Percentiles rank a stretch among this genome's conserved stretches.
These are phyloP conservation scores for Sphaerophoria taeniata DNA, from an alignment of 2,888 invertebrate species.

Conservation along the genomic window DNA sequence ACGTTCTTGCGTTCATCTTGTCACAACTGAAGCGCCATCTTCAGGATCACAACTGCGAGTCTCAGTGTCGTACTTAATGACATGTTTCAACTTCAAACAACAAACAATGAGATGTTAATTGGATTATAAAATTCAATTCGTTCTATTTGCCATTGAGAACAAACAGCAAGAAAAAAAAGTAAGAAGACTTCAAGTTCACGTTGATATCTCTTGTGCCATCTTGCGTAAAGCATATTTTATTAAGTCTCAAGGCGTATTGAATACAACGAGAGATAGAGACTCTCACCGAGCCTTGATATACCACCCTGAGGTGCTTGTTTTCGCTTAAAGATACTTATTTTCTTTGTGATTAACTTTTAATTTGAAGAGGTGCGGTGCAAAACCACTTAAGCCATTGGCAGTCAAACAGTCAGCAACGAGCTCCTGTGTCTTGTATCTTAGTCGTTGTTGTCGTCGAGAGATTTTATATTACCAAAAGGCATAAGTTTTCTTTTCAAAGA, in stretches of 20 bases:
- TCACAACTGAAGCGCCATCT: slow-evolving; percentile 17
- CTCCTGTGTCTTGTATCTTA: not conserved
- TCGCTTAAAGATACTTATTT: slow-evolving; percentile 65
- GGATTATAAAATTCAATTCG: slow-evolving; percentile 73
- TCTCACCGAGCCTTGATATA: not conserved
- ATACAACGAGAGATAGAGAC: not conserved
- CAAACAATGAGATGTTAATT: slow-evolving; percentile 73
- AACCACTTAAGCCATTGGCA: slow-evolving; percentile 68
- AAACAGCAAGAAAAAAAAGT: slow-evolving; percentile 3
- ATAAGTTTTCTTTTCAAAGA: slow-evolving; percentile 11
- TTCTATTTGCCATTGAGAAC: slow-evolving; percentile 40
- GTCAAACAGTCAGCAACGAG: slow-evolving; percentile 43
- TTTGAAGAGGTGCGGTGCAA: slow-evolving; percentile 58
- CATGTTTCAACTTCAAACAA: slow-evolving; percentile 66
- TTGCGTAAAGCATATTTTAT: slow-evolving; percentile 34
- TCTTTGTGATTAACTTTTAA: slow-evolving; percentile 66
- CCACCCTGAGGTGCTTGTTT: slow-evolving; percentile 44
- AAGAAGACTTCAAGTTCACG: slow-evolving; percentile 39
- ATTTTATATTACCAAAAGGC: slow-evolving; percentile 7
- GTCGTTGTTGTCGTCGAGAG: slow-evolving; percentile 42
- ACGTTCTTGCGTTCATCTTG: not conserved
- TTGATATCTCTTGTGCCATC: slow-evolving; percentile 39
- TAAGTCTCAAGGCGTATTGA: slow-evolving; percentile 10
- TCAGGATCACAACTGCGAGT: slow-evolving; percentile 39
- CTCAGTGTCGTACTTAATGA: slow-evolving; percentile 56